phyloP scores from a whole-genome alignment of 2,113 vertebrate species.

The Bagarius yarrelli region DNA sequence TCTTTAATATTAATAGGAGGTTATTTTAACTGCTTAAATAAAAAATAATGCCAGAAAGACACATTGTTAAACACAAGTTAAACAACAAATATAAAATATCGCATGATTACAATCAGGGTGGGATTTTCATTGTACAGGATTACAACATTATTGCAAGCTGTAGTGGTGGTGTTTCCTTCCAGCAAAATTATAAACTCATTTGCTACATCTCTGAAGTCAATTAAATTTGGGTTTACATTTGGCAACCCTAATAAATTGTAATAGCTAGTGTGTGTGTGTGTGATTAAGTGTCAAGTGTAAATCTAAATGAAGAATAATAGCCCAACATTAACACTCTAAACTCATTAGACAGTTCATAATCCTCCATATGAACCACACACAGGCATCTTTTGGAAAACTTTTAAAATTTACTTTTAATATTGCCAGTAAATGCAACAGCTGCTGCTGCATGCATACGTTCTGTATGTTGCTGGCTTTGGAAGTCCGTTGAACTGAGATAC shows the following conservation, averaged over 20 bases:
- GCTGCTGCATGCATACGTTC: not conserved
- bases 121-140: not conserved
- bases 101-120: not conserved
- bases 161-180: not conserved
- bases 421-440: not conserved
- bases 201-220: not conserved
- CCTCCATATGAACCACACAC: not conserved
- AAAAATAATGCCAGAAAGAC: slow-evolving; percentile 5
- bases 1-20: not conserved
- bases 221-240: not conserved
- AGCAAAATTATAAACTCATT: not conserved
- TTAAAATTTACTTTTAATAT: too few relatives aligned
- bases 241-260: not conserved
- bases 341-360: not conserved
- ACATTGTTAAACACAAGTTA: not conserved
- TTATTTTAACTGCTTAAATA: not conserved
- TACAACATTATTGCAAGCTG: not conserved
- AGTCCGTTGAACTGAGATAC: not conserved
- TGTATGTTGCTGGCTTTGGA: not conserved
- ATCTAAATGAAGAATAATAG: slow-evolving; percentile 12
- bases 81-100: not conserved
- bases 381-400: not conserved
- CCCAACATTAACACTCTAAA: not conserved
- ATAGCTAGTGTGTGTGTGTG: not conserved
- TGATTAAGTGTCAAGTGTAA: not conserved